phyloP scores from a whole-genome alignment of 2,888 invertebrate genomes.

The Myopa testacea region DNA sequence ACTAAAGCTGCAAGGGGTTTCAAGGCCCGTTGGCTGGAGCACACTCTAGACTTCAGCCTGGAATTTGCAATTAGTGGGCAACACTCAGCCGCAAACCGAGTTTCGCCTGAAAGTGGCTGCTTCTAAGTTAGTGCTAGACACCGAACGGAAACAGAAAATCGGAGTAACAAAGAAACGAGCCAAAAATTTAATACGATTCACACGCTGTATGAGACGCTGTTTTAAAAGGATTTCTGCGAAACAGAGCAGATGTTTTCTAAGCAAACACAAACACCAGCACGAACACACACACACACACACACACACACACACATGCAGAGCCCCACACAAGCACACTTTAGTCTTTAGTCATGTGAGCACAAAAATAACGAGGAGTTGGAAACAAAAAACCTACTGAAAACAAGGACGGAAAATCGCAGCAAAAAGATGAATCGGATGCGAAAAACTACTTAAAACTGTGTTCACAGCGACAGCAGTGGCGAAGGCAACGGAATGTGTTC shows the following conservation, averaged over 20 bases:
- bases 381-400: constrained; percentile 20
- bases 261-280: constrained; percentile 14
- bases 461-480: constrained; percentile 5
- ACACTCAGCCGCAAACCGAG: constrained; percentile 9
- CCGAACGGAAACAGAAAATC: background rate
- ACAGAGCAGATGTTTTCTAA: constrained; percentile 38
- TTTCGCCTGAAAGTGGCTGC: background rate
- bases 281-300: constrained; percentile 8
- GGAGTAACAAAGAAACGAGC: constrained; percentile 1
- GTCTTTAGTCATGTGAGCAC: constrained; percentile 26
- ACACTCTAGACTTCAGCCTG: background rate
- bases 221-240: constrained; percentile 39
- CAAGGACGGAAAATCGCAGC: constrained; percentile 22
- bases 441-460: constrained; percentile 39
- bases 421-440: constrained; percentile 36
- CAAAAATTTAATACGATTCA: constrained; percentile 34
- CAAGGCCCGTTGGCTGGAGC: background rate
- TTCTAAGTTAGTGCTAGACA: constrained; percentile 14
- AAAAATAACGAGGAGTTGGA: constrained; percentile 6
- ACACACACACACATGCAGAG: background rate
- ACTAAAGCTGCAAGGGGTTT: background rate
- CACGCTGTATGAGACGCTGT: constrained; percentile 11
- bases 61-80: constrained; percentile 22
- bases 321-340: constrained; percentile 5
- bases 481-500: background rate